Evolutionary conservation across 1,140 invertebrate genomes (phyloP).

Genomic region (Drosophila melanogaster): DNA sequence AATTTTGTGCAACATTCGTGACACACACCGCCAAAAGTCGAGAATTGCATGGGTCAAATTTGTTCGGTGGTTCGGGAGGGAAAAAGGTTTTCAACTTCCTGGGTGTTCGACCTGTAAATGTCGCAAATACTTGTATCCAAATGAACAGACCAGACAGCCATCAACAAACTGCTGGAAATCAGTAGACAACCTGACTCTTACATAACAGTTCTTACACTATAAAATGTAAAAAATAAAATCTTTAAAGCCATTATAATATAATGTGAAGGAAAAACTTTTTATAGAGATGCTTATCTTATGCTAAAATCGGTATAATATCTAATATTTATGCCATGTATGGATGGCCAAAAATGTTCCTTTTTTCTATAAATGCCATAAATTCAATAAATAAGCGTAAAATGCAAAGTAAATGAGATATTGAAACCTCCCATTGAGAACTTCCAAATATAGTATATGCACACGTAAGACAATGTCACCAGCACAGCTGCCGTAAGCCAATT

Average conservation of each 20-base stretch:
- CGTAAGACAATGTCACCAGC: slow-evolving; percentile 11
- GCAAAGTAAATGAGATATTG: neutral
- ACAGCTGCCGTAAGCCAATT: slow-evolving; percentile 16
- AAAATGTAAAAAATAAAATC: too few species aligned
- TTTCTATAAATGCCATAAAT: neutral
- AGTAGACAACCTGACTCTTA: neutral
- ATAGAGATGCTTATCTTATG: too few species aligned
- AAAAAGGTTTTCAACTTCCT: neutral
- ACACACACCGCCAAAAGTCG: slow-evolving; percentile 27
- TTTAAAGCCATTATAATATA: too few species aligned
- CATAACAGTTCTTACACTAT: neutral
- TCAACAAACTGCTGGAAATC: neutral
- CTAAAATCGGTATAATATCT: too few species aligned
- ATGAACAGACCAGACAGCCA: slow-evolving; percentile 51
- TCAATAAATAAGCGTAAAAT: neutral
- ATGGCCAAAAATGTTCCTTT: neutral
- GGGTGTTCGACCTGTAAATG: slow-evolving; percentile 46
- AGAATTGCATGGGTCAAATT: slow-evolving; percentile 10
- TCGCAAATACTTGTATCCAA: slow-evolving; percentile 56
- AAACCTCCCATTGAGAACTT: neutral
- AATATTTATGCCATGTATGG: too few species aligned
- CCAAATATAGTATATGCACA: neutral
- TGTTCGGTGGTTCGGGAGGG: neutral
- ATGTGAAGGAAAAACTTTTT: too few species aligned
- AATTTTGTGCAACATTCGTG: slow-evolving; percentile 69